Conservation (phyloP, 2,797 vertebrate species). For the Phrynocephalus vlangalii region DNA sequence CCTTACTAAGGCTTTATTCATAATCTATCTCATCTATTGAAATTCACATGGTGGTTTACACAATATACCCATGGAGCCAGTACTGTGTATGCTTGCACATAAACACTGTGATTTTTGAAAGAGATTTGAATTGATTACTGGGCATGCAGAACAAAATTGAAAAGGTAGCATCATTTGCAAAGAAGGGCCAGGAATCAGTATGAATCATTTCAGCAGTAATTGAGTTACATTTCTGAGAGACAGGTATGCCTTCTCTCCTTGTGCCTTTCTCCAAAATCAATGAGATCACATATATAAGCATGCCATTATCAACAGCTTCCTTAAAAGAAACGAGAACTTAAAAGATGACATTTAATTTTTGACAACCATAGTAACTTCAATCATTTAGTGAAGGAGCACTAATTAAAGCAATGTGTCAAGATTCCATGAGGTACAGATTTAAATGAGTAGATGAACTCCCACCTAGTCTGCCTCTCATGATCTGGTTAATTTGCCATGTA, state of each 20-base stretch:
- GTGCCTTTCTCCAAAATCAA: not conserved
- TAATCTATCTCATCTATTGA: slow-evolving; percentile 42
- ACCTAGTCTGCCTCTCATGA: slow-evolving; percentile 51
- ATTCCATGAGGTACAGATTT: slow-evolving; percentile 19
- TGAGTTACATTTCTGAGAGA: slow-evolving; percentile 43
- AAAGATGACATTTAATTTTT: slow-evolving; percentile 33
- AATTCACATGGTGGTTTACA: slow-evolving; percentile 49
- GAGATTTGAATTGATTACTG: slow-evolving; percentile 41
- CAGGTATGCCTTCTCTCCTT: slow-evolving; percentile 19
- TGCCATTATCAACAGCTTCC: not conserved
- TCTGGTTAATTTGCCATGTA: slow-evolving; percentile 62
- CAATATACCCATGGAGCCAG: slow-evolving; percentile 22
- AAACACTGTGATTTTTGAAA: slow-evolving; percentile 52
- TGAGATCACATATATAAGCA: not conserved
- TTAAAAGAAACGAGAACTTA: slow-evolving; percentile 28
- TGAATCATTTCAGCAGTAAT: slow-evolving; percentile 28
- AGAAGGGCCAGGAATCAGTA: slow-evolving; percentile 43
- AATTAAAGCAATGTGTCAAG: slow-evolving; percentile 55
- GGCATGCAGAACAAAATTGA: slow-evolving; percentile 47
- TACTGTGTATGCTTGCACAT: slow-evolving; percentile 18
- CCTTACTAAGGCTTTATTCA: slow-evolving; percentile 34
- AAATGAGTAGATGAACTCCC: slow-evolving; percentile 55
- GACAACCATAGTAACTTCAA: slow-evolving; percentile 44
- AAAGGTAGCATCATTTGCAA: slow-evolving; percentile 39
- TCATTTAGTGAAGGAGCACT: slow-evolving; percentile 46